Evolutionary conservation across 2,797 vertebrate species (phyloP).

Genomic region (Hipposideros larvatus): DNA sequence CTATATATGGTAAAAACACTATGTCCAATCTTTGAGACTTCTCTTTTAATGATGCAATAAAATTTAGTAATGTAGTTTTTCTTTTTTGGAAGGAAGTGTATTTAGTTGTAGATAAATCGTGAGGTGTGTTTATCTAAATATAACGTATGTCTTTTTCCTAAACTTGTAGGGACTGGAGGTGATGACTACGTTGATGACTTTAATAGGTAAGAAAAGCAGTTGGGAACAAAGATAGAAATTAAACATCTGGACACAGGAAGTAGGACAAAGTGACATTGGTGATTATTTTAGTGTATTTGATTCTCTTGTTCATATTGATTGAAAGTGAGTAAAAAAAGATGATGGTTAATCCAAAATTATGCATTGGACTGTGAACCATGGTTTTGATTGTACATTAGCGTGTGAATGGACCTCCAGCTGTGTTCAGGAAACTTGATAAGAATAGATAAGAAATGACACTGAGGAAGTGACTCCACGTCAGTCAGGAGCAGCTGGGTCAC

Average conservation of each 20-base stretch:
- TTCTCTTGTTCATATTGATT: not conserved
- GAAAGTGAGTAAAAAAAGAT: not conserved
- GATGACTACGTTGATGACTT: slow-evolving; percentile 97
- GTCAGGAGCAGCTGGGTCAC: fast-evolving
- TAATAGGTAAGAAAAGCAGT: slow-evolving; percentile 91
- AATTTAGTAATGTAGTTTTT: not conserved
- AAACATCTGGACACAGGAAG: not conserved
- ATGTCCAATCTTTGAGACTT: not conserved
- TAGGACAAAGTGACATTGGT: fast-evolving
- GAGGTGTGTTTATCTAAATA: not conserved
- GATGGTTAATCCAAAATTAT: not conserved
- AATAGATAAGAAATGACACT: fast-evolving
- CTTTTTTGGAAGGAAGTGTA: not conserved
- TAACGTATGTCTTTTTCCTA: not conserved
- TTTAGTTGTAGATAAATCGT: not conserved
- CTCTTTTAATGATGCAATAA: not conserved
- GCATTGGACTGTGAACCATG: not conserved
- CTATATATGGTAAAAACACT: fast-evolving
- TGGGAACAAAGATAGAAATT: fast-evolving
- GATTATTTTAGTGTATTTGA: not conserved
- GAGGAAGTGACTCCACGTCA: fast-evolving
- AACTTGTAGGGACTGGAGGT: slow-evolving; percentile 87
- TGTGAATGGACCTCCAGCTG: fast-evolving
- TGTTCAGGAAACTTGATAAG: not conserved
- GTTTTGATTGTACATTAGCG: not conserved